phyloP scores from a whole-genome alignment of 1,140 invertebrate species.

The Mycetomoellerius zeteki region DNA sequence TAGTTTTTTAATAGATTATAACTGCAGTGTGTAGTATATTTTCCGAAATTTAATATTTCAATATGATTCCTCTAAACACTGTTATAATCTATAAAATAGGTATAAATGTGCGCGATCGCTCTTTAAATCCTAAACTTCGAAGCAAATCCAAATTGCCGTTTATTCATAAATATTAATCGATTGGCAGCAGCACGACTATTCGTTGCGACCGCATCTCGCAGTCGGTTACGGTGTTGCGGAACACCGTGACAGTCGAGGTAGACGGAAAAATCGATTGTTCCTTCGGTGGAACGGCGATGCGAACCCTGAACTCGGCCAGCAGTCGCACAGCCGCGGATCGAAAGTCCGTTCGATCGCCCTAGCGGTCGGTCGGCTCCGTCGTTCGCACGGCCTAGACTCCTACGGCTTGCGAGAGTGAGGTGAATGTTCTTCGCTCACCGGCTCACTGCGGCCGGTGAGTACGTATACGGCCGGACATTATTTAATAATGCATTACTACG shows the following conservation, averaged over 20 bases:
- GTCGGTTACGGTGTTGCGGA: conserved; percentile 58
- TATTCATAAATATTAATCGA: conserved; percentile 32
- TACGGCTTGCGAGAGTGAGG: conserved; percentile 58
- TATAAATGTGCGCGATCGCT: not conserved
- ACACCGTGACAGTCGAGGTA: conserved; percentile 56
- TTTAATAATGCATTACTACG: conserved; percentile 79
- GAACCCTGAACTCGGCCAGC: conserved; percentile 73
- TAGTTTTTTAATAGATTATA: not conserved
- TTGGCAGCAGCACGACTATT: not conserved
- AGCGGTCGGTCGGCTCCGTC: conserved; percentile 8
- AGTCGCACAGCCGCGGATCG: conserved; percentile 70
- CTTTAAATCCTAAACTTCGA: not conserved
- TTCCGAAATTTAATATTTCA: not conserved
- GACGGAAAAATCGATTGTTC: conserved; percentile 68
- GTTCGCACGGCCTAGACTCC: conserved; percentile 58
- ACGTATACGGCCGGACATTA: conserved; percentile 74
- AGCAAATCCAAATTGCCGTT: not conserved
- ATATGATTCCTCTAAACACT: not conserved
- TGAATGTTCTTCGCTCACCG: conserved; percentile 75
- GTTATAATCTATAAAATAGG: not conserved
- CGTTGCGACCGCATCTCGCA: conserved; percentile 17
- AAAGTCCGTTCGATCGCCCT: conserved; percentile 66
- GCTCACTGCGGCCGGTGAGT: conserved; percentile 33
- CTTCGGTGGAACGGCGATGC: conserved; percentile 25
- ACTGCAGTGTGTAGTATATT: not conserved